phyloP scores from a whole-genome alignment of 1,140 invertebrate genomes.

The Drosophila hydei region DNA sequence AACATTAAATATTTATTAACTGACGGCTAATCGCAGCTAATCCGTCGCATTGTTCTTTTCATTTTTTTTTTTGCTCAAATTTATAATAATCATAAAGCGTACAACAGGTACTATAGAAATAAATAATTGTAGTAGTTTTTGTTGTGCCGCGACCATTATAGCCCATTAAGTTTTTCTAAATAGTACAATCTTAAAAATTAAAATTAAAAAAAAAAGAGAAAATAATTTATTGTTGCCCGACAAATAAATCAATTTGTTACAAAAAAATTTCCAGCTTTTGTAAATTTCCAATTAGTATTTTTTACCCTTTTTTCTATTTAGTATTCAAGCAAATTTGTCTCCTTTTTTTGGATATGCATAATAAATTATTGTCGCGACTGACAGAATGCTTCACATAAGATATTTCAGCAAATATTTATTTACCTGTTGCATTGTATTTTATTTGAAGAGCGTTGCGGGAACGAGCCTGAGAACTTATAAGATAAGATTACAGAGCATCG shows the following conservation, averaged over 20 bases:
- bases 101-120: constrained; percentile 3
- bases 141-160: constrained; percentile 25
- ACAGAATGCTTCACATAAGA: constrained; percentile 34
- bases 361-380: constrained; percentile 4
- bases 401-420: constrained; percentile 34
- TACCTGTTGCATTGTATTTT: background rate
- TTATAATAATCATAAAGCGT: constrained; percentile 32
- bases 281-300: constrained; percentile 6
- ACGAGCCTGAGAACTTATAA: constrained; percentile 24
- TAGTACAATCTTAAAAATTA: constrained; percentile 2
- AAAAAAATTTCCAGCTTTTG: constrained; percentile 12
- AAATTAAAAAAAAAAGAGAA: constrained; percentile 12
- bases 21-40: constrained; percentile 26
- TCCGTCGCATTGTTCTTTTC: background rate
- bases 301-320: background rate
- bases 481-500: constrained; percentile 37
- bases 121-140: constrained; percentile 30
- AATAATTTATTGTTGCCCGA: background rate
- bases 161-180: constrained; percentile 25
- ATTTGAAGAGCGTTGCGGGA: constrained; percentile 23
- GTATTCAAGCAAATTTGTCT: constrained; percentile 34
- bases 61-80: constrained; percentile 27
- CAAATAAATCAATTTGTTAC: constrained; percentile 26
- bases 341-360: constrained; percentile 2
- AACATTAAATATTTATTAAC: constrained; percentile 28